Conservation (phyloP, 2,797 vertebrate genomes). For the Leucoraja ocellata region DNA sequence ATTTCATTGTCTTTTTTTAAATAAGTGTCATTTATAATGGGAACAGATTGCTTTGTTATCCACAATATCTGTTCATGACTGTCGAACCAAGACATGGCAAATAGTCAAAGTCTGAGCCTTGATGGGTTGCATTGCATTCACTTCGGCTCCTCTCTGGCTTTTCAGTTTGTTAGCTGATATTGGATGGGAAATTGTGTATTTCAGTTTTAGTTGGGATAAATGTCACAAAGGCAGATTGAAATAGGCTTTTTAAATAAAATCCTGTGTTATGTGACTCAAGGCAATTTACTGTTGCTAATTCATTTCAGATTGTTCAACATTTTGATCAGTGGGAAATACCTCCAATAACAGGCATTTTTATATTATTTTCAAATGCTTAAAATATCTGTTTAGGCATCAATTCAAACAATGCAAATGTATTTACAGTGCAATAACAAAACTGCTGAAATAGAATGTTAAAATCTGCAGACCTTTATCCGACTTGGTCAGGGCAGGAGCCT, state of each 20-base stretch:
- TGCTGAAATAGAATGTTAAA: neutral
- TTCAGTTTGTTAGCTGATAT: neutral
- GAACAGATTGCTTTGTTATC: slow-evolving; percentile 18
- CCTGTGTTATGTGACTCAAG: neutral
- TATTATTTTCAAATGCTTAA: neutral
- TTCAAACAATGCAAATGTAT: neutral
- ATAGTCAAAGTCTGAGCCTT: neutral
- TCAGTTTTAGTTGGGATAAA: neutral
- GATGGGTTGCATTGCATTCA: neutral
- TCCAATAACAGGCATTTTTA: neutral
- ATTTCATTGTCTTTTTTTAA: neutral
- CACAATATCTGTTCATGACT: neutral
- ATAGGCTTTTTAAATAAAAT: neutral
- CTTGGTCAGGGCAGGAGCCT: too few species aligned
- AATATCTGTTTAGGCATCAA: neutral
- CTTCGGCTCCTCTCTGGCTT: neutral
- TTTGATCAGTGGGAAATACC: neutral
- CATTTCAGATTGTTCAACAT: neutral
- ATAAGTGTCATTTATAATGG: neutral
- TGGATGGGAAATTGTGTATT: neutral
- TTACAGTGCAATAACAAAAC: neutral
- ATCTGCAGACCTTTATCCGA: neutral
- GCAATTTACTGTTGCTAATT: neutral
- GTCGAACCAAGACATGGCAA: neutral
- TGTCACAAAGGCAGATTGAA: neutral